These are phyloP conservation scores for Tenodera sinensis DNA, from an alignment of 2,888 invertebrate species.

Conservation along the genomic window DNA sequence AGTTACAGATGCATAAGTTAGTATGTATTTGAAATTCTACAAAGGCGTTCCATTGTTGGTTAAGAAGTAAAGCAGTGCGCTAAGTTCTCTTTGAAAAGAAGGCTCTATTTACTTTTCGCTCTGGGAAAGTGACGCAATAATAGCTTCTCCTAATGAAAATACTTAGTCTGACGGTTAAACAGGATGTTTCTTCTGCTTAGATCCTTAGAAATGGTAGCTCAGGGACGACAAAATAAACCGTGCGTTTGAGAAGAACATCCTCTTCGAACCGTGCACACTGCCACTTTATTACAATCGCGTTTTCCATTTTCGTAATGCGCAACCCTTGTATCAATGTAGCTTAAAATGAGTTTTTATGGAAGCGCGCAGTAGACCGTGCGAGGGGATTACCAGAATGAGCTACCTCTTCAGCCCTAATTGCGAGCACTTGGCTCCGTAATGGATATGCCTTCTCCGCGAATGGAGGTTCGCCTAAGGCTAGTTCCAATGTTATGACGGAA, in stretches of 20 bases:
- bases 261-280: not conserved
- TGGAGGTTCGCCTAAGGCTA: not conserved
- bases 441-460: not conserved
- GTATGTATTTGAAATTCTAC: too few relatives aligned
- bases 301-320: not conserved
- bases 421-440: not conserved
- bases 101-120: too few relatives aligned
- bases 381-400: not conserved
- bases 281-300: not conserved
- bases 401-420: not conserved
- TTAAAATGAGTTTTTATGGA: not conserved
- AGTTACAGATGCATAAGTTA: too few relatives aligned
- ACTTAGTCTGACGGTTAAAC: not conserved
- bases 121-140: not conserved
- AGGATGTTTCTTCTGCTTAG: not conserved
- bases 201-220: not conserved
- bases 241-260: not conserved
- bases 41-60: too few relatives aligned
- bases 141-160: not conserved
- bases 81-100: too few relatives aligned
- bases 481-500: not conserved
- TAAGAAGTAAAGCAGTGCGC: too few relatives aligned
- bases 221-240: not conserved
- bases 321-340: not conserved
- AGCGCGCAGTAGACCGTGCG: not conserved